Conservation (phyloP, 2,113 vertebrate genomes). For the Craseonycteris thonglongyai region DNA sequence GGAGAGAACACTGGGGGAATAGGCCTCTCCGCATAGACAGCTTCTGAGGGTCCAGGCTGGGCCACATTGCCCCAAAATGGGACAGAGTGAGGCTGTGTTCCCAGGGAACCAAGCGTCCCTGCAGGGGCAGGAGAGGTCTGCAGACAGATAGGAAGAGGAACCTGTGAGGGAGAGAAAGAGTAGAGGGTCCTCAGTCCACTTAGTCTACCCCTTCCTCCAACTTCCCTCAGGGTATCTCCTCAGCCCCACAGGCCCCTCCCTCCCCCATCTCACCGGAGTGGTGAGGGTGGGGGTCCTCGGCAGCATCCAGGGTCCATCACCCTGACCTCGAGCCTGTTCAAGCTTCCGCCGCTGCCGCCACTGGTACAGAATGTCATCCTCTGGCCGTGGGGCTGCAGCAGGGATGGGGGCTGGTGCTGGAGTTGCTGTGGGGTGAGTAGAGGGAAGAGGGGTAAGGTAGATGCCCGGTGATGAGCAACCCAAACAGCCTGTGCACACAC, state of each 20-base stretch:
- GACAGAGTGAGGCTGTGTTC: background rate
- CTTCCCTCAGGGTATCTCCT: background rate
- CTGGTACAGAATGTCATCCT: conserved; percentile 91
- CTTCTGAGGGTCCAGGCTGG: background rate
- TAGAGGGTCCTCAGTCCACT: background rate
- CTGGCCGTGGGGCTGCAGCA: conserved; percentile 67
- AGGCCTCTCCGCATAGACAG: background rate
- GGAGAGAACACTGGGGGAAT: background rate
- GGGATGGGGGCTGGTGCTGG: background rate
- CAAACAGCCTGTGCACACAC: background rate
- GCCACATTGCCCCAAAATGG: background rate
- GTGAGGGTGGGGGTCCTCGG: background rate
- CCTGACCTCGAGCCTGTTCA: conserved; percentile 72
- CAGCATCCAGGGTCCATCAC: conserved; percentile 41
- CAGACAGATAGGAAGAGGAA: background rate
- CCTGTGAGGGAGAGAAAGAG: background rate
- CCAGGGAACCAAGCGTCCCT: background rate
- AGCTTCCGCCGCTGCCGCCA: conserved; percentile 91
- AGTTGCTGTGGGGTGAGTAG: background rate
- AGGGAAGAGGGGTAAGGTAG: background rate
- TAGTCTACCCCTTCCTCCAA: background rate
- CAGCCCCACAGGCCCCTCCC: background rate
- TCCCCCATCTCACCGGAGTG: background rate
- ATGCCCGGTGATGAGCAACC: background rate
- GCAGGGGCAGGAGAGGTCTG: background rate